phyloP scores from a whole-genome alignment of 2,113 vertebrate species.

The Circaetus gallicus region DNA sequence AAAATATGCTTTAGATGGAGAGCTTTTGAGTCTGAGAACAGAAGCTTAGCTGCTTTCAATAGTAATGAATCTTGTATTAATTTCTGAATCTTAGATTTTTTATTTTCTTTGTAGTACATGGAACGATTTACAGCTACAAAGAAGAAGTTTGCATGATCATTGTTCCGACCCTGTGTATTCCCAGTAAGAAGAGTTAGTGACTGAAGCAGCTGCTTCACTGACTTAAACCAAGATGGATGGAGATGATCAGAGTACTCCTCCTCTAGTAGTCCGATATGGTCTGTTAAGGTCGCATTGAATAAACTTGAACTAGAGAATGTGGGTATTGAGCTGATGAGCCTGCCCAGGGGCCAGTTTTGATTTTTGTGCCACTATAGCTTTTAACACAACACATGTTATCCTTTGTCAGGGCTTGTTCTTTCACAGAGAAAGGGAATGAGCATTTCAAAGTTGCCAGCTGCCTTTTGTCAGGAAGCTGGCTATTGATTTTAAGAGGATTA shows the following conservation, averaged over 20 bases:
- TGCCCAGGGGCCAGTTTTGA: constrained; percentile 35
- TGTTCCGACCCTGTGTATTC: background rate
- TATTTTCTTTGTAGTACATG: constrained; percentile 85
- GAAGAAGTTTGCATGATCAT: constrained; percentile 92
- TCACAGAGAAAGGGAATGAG: background rate
- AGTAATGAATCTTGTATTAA: background rate
- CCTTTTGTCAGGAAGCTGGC: background rate
- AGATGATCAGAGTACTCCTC: background rate
- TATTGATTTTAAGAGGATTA: background rate
- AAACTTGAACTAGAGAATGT: constrained; percentile 24
- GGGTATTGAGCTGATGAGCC: constrained; percentile 12
- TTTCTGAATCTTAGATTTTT: background rate
- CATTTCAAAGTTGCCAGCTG: background rate
- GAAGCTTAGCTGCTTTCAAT: background rate
- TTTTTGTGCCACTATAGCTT: constrained; percentile 23
- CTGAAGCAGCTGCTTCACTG: background rate
- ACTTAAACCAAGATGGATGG: background rate
- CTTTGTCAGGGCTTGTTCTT: constrained; percentile 36
- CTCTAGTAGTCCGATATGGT: background rate
- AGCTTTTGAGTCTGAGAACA: background rate
- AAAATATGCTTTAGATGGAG: background rate
- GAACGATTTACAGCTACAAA: constrained; percentile 97
- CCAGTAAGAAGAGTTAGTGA: background rate
- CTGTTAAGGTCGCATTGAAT: background rate
- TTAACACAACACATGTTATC: constrained; percentile 7